Percentiles rank a stretch among this genome's conserved stretches.
Conservation (phyloP, 2,888 invertebrate species). For the Lysandra bellargus region DNA sequence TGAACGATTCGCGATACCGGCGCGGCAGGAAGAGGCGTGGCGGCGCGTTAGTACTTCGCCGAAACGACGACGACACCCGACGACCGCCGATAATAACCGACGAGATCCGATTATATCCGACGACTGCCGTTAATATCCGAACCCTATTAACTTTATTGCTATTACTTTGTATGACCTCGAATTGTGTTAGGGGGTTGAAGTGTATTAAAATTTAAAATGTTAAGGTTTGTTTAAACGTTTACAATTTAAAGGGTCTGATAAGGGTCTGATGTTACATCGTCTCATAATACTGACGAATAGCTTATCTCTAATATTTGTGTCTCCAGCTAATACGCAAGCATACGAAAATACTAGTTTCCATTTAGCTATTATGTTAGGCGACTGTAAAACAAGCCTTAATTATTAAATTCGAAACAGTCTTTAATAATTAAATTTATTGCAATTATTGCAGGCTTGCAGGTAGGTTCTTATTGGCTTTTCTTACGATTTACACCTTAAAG, state of each 20-base stretch:
- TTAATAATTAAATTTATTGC: too few relatives aligned
- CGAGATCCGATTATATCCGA: neutral
- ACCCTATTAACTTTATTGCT: conserved; percentile 23
- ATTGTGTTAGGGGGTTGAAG: neutral
- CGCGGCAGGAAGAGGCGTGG: conserved; percentile 71
- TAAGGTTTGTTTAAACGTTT: neutral
- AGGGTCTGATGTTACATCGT: too few relatives aligned
- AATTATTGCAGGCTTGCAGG: too few relatives aligned
- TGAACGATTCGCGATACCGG: conserved; percentile 30
- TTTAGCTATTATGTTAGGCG: too few relatives aligned
- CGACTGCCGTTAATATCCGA: conserved; percentile 15
- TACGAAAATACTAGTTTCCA: too few relatives aligned
- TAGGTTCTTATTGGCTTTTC: too few relatives aligned
- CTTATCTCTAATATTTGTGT: neutral
- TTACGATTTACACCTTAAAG: too few relatives aligned
- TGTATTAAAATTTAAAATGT: neutral
- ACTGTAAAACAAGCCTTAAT: too few relatives aligned
- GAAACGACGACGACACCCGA: conserved; percentile 40
- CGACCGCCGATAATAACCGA: conserved; percentile 14
- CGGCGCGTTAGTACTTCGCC: conserved; percentile 61
- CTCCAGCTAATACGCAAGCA: too few relatives aligned
- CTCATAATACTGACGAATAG: neutral
- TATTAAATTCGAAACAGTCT: too few relatives aligned
- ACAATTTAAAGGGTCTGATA: too few relatives aligned
- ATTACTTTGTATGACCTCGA: conserved; percentile 24